Evolutionary conservation across 2,113 vertebrate species (phyloP), one percentile per base, ranked within the genome.

Genomic region (Semnornis frantzii): DNA sequence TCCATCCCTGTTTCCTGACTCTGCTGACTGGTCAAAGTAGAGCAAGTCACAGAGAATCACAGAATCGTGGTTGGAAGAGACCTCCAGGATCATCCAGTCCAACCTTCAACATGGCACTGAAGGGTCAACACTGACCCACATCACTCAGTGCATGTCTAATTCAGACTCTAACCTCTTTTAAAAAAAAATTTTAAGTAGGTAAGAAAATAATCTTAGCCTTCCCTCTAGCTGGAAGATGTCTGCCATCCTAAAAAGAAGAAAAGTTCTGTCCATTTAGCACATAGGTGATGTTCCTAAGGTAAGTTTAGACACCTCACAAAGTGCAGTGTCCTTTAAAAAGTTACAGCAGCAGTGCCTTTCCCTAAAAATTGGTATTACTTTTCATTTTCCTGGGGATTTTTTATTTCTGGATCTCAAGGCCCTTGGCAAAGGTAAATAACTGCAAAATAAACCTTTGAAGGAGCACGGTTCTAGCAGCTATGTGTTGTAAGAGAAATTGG

Each of bases 381-480:
- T 78, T 54, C 11, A 70, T 90, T 90, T 90, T 78, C 59, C 65
- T 4, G 0, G 8, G 3, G n/a, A 44, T 44, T 17, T 87, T 77
- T 84, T 82, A 42, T 44, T 83, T 77, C 80, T 62, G 27, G 31
- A 69, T 88, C 31, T 86, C n/a, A 90, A 89, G 19, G 27, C 39
- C 70, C n/a, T 73, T n/a, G 70, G 57, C 48, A 78, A 92, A 93
- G 14, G 63, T 95, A 92, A 96, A 87, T 39, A 86, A 87, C 58
- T 66, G 24, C 77, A 89, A 92, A 95, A 93, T 31, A 93, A 93
- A 69, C 48, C 65, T 90, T 71, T 88, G 66, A 92, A 95, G 57
- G 30, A 90, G 50, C 1, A 5, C 8, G 54, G 66, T 65, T 81
- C 73, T 90, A 92, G 44, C 33, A 72, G 73, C 57, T 75, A 25